Conservation (phyloP, 2,888 invertebrate species). For the Caenorhabditis macrosperma region DNA sequence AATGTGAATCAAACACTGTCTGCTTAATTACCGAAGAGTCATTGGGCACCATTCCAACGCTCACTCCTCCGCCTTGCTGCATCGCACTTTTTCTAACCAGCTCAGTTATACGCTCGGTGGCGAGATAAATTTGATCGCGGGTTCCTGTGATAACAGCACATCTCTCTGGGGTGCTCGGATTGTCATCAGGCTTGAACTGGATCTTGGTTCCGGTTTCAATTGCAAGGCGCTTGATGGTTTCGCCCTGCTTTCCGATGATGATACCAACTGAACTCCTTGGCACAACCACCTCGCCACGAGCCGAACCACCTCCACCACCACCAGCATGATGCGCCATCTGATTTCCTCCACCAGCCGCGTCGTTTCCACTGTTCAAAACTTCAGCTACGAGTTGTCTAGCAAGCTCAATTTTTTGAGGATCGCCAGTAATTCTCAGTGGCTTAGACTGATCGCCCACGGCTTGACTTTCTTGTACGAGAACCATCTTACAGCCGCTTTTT, state of each 20-base stretch:
- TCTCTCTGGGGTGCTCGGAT: constrained; percentile 90
- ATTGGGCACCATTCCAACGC: constrained; percentile 1
- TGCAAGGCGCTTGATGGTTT: constrained; percentile 97
- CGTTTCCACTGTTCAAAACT: constrained; percentile 27
- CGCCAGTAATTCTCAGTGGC: constrained; percentile 94
- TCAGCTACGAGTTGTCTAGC: constrained; percentile 46
- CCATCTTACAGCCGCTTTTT: constrained; percentile 97
- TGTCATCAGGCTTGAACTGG: constrained; percentile 89
- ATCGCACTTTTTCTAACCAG: constrained; percentile 68
- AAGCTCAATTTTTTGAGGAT: constrained; percentile 85
- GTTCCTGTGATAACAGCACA: constrained; percentile 92
- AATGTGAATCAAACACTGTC: not conserved
- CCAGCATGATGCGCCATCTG: constrained; percentile 19
- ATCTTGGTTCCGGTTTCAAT: constrained; percentile 93
- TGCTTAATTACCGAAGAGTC: constrained; percentile 8
- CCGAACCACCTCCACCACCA: constrained; percentile 35
- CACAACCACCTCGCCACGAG: constrained; percentile 83
- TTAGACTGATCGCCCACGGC: constrained; percentile 91
- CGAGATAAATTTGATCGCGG: constrained; percentile 84
- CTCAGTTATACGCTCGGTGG: constrained; percentile 76
- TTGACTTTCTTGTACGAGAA: constrained; percentile 93
- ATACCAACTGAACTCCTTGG: constrained; percentile 95
- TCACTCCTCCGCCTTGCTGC: constrained; percentile 31
- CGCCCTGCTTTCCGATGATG: constrained; percentile 96
- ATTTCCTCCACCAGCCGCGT: constrained; percentile 5